These are phyloP conservation scores for Myanophis thanlyinensis DNA, from an alignment of 2,113 vertebrate species.

Conservation along the genomic window DNA sequence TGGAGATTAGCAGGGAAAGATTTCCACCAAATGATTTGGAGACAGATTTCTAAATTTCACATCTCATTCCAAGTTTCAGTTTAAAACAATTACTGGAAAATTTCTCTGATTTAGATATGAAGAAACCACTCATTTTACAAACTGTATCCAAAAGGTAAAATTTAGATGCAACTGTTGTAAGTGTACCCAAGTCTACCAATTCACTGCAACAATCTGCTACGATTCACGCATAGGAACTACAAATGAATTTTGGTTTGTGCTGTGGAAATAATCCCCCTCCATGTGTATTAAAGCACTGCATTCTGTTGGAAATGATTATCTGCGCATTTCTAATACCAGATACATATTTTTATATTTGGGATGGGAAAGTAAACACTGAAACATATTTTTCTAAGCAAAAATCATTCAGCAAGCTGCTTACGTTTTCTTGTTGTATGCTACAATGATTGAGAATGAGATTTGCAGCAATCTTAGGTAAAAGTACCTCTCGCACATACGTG, in stretches of 20 bases:
- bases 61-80: background rate
- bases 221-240: background rate
- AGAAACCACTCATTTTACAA: background rate
- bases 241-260: background rate
- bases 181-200: background rate
- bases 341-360: background rate
- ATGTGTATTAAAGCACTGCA: background rate
- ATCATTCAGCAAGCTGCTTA: background rate
- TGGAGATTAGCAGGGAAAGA: background rate
- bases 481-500: too few relatives aligned
- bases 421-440: background rate
- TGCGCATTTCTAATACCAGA: background rate
- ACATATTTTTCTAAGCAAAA: background rate
- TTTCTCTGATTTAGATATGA: background rate
- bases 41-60: background rate
- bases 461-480: constrained; percentile 6
- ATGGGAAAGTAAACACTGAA: background rate
- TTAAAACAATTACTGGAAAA: background rate
- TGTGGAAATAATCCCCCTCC: background rate
- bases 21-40: background rate
- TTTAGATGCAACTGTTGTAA: background rate
- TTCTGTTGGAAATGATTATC: background rate
- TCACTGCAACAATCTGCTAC: background rate
- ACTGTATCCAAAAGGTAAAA: background rate
- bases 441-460: constrained; percentile 24